A percentile compares a stretch with the other conserved stretches of the same genome.
phyloP scores from a whole-genome alignment of 2,888 invertebrate genomes.

The Atrina japonica region DNA sequence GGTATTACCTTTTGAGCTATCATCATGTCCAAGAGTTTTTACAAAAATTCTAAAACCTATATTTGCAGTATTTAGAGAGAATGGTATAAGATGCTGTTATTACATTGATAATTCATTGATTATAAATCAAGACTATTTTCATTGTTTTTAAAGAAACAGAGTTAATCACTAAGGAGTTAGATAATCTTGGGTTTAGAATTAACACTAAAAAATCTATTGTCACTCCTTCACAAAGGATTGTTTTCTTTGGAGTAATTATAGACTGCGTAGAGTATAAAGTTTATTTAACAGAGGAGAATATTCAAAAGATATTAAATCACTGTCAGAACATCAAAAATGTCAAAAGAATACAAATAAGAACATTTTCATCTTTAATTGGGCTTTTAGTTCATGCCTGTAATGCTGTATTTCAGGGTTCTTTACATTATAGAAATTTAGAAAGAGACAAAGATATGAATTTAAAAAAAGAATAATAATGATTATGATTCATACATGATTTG shows the following conservation, averaged over 20 bases:
- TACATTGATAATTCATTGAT: constrained; percentile 54
- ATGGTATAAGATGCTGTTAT: constrained; percentile 35
- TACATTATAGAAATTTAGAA: constrained; percentile 41
- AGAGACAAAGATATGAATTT: constrained; percentile 32
- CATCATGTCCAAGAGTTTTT: constrained; percentile 37
- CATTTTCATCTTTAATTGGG: constrained; percentile 3
- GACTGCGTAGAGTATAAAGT: constrained; percentile 34
- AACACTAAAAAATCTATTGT: constrained; percentile 44
- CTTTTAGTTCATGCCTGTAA: constrained; percentile 2
- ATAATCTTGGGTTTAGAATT: constrained; percentile 35
- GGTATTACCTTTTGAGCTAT: constrained; percentile 36
- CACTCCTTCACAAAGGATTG: constrained; percentile 34
- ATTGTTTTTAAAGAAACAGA: neutral
- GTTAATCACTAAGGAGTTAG: constrained; percentile 19
- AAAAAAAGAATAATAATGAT: constrained; percentile 7
- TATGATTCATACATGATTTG: constrained; percentile 11
- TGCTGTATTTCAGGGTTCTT: constrained; percentile 30
- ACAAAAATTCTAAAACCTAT: constrained; percentile 47
- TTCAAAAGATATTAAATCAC: constrained; percentile 32
- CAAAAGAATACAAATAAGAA: neutral
- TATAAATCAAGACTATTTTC: constrained; percentile 35
- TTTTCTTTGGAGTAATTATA: constrained; percentile 49
- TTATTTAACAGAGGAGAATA: constrained; percentile 43
- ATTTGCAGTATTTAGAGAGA: constrained; percentile 34
- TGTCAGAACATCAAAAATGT: neutral